A percentile compares a stretch with the other conserved stretches of the same genome.
Conservation (phyloP, 2,888 invertebrate genomes). For the Lithophane leautieri region DNA sequence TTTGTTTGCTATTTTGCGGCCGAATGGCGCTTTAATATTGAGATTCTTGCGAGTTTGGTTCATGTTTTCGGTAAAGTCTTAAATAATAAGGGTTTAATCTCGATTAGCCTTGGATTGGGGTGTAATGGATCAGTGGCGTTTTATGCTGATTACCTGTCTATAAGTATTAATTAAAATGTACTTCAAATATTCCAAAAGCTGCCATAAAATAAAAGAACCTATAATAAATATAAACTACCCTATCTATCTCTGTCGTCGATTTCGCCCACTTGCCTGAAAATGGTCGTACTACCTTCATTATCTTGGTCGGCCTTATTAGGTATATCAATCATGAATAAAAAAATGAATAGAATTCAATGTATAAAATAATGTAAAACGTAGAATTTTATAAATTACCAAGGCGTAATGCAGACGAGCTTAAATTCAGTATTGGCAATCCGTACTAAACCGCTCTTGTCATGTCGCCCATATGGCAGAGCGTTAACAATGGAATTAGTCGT, state of each 20-base stretch:
- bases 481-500: conserved; percentile 89
- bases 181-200: not conserved
- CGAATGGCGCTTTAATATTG: conserved; percentile 75
- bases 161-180: not conserved
- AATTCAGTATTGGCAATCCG: conserved; percentile 75
- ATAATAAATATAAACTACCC: not conserved
- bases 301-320: too few relatives aligned
- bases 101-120: conserved; percentile 39
- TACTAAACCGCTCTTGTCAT: conserved; percentile 81
- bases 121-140: conserved; percentile 37
- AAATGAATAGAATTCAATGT: not conserved
- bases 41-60: conserved; percentile 58
- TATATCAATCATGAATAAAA: too few relatives aligned
- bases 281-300: not conserved
- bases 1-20: conserved; percentile 86
- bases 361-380: conserved; percentile 20
- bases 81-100: conserved; percentile 57
- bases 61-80: conserved; percentile 49
- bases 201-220: not conserved
- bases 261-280: not conserved
- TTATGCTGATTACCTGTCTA: conserved; percentile 17
- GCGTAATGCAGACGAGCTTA: conserved; percentile 54
- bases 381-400: conserved; percentile 54
- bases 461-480: conserved; percentile 86
- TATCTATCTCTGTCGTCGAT: too few relatives aligned